phyloP scores from a whole-genome alignment of 2,113 vertebrate genomes.

The Heterocephalus glaber region DNA sequence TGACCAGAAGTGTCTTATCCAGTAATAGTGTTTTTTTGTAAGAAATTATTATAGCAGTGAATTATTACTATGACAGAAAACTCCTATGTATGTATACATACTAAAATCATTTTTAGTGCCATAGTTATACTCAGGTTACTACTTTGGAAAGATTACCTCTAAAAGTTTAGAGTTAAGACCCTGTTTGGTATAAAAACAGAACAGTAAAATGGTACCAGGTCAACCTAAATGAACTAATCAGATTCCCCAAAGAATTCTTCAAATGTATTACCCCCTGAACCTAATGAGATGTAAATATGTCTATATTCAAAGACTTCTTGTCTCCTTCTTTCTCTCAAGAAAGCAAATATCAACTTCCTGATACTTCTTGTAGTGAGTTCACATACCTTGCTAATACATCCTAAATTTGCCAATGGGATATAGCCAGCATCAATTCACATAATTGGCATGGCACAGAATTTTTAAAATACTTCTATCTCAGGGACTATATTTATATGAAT shows the following conservation, averaged over 20 bases:
- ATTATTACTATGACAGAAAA: not conserved
- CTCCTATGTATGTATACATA: no score
- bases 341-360: not conserved
- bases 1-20: not conserved
- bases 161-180: not conserved
- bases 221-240: conserved; percentile 35
- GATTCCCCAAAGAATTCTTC: conserved; percentile 25
- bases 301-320: not conserved
- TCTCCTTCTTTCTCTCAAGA: conserved; percentile 31
- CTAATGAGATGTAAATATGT: not conserved
- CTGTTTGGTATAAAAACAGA: conserved; percentile 35
- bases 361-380: not conserved
- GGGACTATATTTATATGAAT: conserved; percentile 66
- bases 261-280: conserved; percentile 49
- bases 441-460: conserved; percentile 17
- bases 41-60: not conserved
- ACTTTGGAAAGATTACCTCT: not conserved
- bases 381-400: not conserved
- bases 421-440: conserved; percentile 48
- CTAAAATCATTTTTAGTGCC: not conserved
- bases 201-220: not conserved
- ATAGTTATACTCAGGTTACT: not conserved
- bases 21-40: not conserved
- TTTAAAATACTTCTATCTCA: conserved; percentile 7
- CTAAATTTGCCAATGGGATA: conserved; percentile 50